Conservation (phyloP, 2,888 invertebrate genomes). For the Tipula helvola region DNA sequence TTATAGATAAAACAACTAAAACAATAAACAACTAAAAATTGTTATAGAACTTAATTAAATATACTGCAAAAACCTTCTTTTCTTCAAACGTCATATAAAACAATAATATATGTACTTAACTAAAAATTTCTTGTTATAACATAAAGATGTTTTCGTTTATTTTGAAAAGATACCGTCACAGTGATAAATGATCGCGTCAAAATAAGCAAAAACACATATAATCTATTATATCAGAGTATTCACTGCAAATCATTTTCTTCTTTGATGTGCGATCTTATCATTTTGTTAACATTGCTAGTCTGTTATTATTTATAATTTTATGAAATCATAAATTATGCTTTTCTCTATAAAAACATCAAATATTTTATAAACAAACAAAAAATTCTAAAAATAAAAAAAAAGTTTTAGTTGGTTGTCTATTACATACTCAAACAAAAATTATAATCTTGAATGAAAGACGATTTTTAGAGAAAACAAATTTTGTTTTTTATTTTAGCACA, state of each 20-base stretch:
- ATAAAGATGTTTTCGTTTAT: not conserved
- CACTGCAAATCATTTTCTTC: not conserved
- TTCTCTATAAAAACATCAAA: not conserved
- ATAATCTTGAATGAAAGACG: not conserved
- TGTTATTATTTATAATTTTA: not conserved
- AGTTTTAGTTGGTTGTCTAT: not conserved
- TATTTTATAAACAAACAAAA: not conserved
- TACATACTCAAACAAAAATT: not conserved
- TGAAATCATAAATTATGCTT: not conserved
- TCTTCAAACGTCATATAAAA: too few relatives aligned
- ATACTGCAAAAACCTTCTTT: too few relatives aligned
- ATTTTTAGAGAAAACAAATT: not conserved
- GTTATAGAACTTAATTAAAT: too few relatives aligned
- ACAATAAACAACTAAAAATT: too few relatives aligned
- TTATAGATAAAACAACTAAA: too few relatives aligned
- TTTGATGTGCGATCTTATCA: not conserved
- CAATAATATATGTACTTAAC: too few relatives aligned
- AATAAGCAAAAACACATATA: not conserved
- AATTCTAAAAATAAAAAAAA: not conserved
- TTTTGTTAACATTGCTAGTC: not conserved
- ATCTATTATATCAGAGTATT: not conserved
- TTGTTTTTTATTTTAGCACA: not conserved
- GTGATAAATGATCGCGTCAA: not conserved
- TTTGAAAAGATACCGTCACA: not conserved
- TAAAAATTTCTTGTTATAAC: not conserved